Percentiles rank a stretch among this genome's conserved stretches.
Evolutionary conservation across 1,140 invertebrate genomes (phyloP).

Genomic region (Drosophila baimaii): DNA sequence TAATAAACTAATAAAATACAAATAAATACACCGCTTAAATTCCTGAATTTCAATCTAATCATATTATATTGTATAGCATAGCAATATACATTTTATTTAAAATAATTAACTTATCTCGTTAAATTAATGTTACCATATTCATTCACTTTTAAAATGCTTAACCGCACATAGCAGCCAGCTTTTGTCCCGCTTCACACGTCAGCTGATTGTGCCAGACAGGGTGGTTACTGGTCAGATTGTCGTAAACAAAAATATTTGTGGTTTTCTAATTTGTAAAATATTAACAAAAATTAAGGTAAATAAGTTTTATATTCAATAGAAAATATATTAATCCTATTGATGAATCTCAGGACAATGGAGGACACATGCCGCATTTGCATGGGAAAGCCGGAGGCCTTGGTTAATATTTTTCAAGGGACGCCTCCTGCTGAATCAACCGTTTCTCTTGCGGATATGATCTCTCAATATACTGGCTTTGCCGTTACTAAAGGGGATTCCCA

Average conservation of each 20-base stretch:
- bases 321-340: not conserved
- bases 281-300: slow-evolving; percentile 1
- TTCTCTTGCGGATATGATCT: slow-evolving; percentile 6
- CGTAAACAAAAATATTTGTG: not conserved
- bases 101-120: too few relatives aligned
- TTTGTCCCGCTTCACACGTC: not conserved
- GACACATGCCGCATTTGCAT: slow-evolving; percentile 3
- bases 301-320: not conserved
- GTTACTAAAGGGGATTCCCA: not conserved
- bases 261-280: not conserved
- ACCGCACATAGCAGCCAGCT: not conserved
- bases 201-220: not conserved
- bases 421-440: not conserved
- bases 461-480: not conserved
- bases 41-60: too few relatives aligned
- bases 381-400: not conserved
- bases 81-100: too few relatives aligned
- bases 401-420: slow-evolving; percentile 4
- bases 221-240: not conserved
- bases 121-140: too few relatives aligned
- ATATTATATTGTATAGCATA: too few relatives aligned
- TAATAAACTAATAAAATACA: too few relatives aligned
- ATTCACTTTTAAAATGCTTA: too few relatives aligned
- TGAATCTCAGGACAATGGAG: slow-evolving; percentile 1
- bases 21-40: too few relatives aligned